Conservation (phyloP, 2,113 vertebrate species). For the Eulemur rufifrons region DNA sequence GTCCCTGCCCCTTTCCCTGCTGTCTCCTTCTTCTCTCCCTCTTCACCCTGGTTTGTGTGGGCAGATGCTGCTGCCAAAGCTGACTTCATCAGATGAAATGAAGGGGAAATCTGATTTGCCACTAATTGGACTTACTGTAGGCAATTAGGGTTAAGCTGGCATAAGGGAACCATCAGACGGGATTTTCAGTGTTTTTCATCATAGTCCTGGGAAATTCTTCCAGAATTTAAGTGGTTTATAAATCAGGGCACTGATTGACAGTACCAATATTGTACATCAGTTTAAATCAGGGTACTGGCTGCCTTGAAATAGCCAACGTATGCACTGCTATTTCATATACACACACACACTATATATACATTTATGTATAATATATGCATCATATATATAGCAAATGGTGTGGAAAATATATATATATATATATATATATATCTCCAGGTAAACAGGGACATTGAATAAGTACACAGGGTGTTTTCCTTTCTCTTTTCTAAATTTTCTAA, state of each 20-base stretch:
- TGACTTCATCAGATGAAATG: constrained; percentile 49
- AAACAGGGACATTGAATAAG: background rate
- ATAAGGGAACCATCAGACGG: constrained; percentile 30
- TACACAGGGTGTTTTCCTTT: background rate
- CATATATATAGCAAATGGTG: background rate
- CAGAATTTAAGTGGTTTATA: background rate
- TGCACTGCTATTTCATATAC: background rate
- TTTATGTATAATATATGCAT: background rate
- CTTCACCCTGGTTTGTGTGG: background rate
- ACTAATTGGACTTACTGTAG: constrained; percentile 62
- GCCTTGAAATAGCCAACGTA: background rate
- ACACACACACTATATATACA: background rate
- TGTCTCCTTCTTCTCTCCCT: background rate
- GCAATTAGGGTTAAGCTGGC: constrained; percentile 60
- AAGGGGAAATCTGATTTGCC: constrained; percentile 64
- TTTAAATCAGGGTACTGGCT: background rate
- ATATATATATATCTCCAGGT: background rate
- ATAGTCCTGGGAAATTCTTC: background rate
- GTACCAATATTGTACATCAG: background rate
- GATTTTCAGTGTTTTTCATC: constrained; percentile 34
- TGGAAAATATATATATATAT: background rate
- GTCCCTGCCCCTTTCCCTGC: background rate
- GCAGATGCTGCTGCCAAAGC: constrained; percentile 36
- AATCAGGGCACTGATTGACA: background rate
- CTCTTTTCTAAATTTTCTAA: background rate